phyloP scores from a whole-genome alignment of 2,888 invertebrate genomes.

The Tiphia femorata region DNA sequence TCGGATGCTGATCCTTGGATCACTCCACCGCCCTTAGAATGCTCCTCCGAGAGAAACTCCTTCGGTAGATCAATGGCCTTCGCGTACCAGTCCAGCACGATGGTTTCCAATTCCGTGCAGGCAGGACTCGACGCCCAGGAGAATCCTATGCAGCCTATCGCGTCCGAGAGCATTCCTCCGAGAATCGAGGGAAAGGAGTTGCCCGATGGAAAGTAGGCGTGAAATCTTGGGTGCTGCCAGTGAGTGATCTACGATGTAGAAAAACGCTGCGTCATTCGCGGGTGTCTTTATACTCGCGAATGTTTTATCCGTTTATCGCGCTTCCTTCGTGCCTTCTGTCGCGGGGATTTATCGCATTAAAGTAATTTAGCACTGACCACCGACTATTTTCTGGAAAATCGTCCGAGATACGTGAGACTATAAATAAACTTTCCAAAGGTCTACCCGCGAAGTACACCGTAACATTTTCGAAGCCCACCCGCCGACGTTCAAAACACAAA shows the following conservation, averaged over 20 bases:
- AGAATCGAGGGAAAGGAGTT: conserved; percentile 97
- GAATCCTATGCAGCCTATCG: conserved; percentile 97
- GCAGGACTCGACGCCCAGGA: conserved; percentile 94
- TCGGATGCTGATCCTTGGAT: conserved; percentile 89
- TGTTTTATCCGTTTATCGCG: too few relatives aligned
- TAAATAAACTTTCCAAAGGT: too few relatives aligned
- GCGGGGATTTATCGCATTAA: too few relatives aligned
- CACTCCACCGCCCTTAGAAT: conserved; percentile 81
- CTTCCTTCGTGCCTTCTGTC: too few relatives aligned
- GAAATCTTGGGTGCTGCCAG: conserved; percentile 99
- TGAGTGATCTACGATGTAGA: conserved; percentile 76
- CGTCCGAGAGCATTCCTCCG: conserved; percentile 96
- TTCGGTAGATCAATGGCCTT: conserved; percentile 81
- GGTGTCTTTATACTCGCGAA: too few relatives aligned
- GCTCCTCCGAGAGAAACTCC: conserved; percentile 73
- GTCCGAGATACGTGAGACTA: too few relatives aligned
- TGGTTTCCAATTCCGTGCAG: conserved; percentile 87
- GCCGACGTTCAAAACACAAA: too few relatives aligned
- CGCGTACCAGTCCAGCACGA: conserved; percentile 87
- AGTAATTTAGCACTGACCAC: too few relatives aligned
- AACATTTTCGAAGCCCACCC: too few relatives aligned
- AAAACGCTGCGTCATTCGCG: too few relatives aligned
- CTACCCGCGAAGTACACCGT: too few relatives aligned
- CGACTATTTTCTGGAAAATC: too few relatives aligned
- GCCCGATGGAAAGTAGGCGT: conserved; percentile 98